Base-by-base conservation (phyloP, 53 echinoderm and acorn worm genomes). In the Stichopus horrens region DNA sequence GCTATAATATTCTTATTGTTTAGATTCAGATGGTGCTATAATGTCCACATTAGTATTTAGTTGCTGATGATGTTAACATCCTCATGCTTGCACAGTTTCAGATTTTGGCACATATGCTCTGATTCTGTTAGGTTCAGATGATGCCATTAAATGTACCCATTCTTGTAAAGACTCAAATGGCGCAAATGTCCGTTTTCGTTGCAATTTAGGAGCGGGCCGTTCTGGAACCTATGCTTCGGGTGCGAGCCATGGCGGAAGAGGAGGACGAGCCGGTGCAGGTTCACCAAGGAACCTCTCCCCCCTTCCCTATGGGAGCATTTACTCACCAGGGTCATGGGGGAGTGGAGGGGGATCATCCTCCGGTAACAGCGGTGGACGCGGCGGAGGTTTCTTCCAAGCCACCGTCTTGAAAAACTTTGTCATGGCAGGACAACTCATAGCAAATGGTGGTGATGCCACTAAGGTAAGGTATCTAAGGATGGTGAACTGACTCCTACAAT, bases 161-260 rank as follows among this genome's bases (percentile, higher is more conserved):
- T 37, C 37, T 37, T 37, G 37, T 0, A 2, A 37, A 37, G 37
- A 37, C 37, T 37, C 37, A 37, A 2, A 37, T 37, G 37, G 37
- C 2, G 37, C 37, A 37, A 37, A 37, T 37, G 37, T 37, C 37
- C 37, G 37, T 37, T 37, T 37, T 37, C 37, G 2, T 37, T 37
- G 2, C 37, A 37, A 37, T 2, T 37, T 78, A 85, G 68, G 85
- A 14, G 68, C 68, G n/a, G 85, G 60, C 56, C 18, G 21, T 4
- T 14, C 37, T 56, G 37, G 68, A 7, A 65, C 68, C 9, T 78
- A 78, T 53, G 96, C 90, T 6, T 96, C 96, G 4, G 96, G 96
- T 22, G 96, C 94, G 0, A 96, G 96, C 73, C 88, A 94, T 74
- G 96, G 96, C 37, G 96, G 96, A 57, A 90, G 96, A 6, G 96